Base-by-base conservation (phyloP, 2,797 vertebrate species). In the Arctocebus calabarensis region DNA sequence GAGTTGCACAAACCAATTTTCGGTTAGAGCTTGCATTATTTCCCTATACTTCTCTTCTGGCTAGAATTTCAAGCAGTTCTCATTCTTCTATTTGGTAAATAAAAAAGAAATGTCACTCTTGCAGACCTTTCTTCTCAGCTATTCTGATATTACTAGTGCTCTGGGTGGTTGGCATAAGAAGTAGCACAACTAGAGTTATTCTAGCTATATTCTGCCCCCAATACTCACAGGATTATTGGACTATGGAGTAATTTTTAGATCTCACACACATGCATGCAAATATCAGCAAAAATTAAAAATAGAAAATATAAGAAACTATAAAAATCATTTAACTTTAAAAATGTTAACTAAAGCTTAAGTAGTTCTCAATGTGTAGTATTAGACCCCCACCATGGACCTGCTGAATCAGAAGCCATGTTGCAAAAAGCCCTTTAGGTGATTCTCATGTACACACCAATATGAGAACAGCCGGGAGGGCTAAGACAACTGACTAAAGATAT, bases 61-160 rank as follows among this genome's bases (percentile, higher is more conserved):
- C 22, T 84, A 90, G 43, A 93, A 88, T 84, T 90, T 93, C 86
- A 61, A 52, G 34, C 84, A 16, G 11, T n/a, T 86, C 52, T 91
- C 27, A 45, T 86, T 82, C 59, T 52, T 93, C 6, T 71, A 40
- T 94, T 88, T 90, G 68, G 17, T 79, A 94, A 94, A 85, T 32
- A 94, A 64, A 45, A 71, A 83, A 20, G 52, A 75, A 57, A 81
- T 1, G 8, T 77, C 74, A 97, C 6, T 81, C 61, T 40, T 57
- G 8, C 32, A 55, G 17, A 7, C 27, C 59, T 95, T 93, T 37
- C 34, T 82, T 61, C 29, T 93, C 32, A 88, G 40, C 12, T 23
- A 22, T 37, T 86, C 45, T 73, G 14, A 48, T 77, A 20, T 75
- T 52, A 16, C 17, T 27, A 29, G 12, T 85, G 7, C 27, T 3